Evolutionary conservation across 2,888 invertebrate species (phyloP), one percentile per base, ranked within the genome.

Genomic region (Beris chalybata): DNA sequence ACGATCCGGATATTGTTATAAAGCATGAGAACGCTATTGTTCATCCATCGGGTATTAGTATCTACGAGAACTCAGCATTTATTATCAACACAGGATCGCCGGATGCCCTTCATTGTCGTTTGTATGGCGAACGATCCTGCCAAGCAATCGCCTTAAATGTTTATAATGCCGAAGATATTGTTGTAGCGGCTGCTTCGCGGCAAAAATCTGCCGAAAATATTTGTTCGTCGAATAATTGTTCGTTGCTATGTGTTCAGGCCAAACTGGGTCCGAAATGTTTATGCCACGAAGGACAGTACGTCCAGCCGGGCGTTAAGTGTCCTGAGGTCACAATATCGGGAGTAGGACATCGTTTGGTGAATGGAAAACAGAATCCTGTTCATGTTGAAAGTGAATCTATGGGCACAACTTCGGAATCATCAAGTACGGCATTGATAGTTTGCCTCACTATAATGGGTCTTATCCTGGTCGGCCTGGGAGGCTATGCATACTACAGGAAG

Each of bases 21-120:
- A 77, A 78, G 11, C 80, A 81, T 68, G 79, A 82, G 30, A 76
- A 80, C 0, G 77, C 83, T 1, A 76, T 85, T 0, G 76, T 80
- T 61, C 83, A 85, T 44, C 89, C 92, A 0, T 84, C 85, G 52
- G 87, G 87, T 0, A 77, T 94, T 29, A 86, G 85, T 5, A 82
- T 93, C 52, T 90, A 89, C 76, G 92, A 92, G 76, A 89, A 91
- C 76, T 83, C 88, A 70, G 80, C 94, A 1, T 95, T 90, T 78
- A 92, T 90, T 83, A 78, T 87, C 0, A 83, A 82, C 4, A 81
- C 82, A 0, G 83, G 83, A 56, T 78, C 83, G 1, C 84, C 84
- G 53, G 82, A 83, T 29, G 80, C 90, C 38, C 82, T 82, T 15
- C 87, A 85, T 65, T 90, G 88, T 73, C 79, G 80, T n/a, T 78